Conservation (phyloP, 2,113 vertebrate genomes). For the Dasypus novemcinctus region DNA sequence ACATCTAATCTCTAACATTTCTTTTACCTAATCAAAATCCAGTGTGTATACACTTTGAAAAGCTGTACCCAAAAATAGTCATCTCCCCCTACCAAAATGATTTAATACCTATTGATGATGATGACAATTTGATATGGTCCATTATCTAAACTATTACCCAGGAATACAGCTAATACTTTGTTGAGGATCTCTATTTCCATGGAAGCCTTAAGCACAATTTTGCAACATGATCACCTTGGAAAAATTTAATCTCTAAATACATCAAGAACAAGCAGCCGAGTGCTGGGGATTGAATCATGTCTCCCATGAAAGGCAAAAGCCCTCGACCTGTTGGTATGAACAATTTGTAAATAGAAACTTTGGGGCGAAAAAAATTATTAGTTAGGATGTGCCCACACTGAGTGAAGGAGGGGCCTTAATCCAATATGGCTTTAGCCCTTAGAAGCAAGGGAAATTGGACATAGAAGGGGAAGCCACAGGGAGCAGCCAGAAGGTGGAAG, state of each 20-base stretch:
- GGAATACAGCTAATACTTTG: neutral
- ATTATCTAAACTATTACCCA: neutral
- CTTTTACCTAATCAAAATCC: neutral
- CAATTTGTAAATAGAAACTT: no score
- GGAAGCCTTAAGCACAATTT: neutral
- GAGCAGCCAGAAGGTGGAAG: no score
- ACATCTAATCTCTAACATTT: neutral
- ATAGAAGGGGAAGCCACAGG: no score
- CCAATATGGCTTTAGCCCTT: no score
- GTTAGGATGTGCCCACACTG: no score
- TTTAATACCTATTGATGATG: neutral
- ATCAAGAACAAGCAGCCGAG: constrained; percentile 41
- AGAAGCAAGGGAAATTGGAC: no score
- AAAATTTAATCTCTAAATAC: neutral
- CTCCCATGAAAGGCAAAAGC: no score
- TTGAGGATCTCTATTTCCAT: neutral
- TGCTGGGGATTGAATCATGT: no score
- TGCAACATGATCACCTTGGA: neutral
- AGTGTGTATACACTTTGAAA: neutral
- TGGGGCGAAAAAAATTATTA: no score
- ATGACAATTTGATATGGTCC: neutral
- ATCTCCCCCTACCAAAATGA: neutral
- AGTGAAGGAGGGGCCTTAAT: no score
- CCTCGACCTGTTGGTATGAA: no score
- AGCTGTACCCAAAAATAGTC: neutral